Evolutionary conservation across 1,140 invertebrate genomes (phyloP).

Genomic region (Rhizoglyphus robini): DNA sequence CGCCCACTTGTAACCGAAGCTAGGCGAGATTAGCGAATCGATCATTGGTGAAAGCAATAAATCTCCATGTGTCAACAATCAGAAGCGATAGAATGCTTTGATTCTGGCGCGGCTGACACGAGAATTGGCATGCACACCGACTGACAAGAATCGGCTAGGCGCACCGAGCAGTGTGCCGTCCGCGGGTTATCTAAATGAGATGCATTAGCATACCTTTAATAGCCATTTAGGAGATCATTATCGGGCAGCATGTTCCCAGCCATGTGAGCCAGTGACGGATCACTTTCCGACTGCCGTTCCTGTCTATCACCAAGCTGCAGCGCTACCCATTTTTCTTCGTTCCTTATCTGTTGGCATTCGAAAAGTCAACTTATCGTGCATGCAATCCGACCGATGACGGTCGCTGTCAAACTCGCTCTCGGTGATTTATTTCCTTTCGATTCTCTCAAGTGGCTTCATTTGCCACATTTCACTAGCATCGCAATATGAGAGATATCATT

Average conservation of each 20-base stretch:
- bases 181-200: conserved; percentile 5
- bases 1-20: conserved; percentile 12
- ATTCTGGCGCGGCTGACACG: neutral
- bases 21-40: neutral
- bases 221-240: conserved; percentile 10
- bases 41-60: conserved; percentile 2
- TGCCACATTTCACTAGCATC: neutral
- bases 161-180: neutral
- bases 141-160: neutral
- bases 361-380: neutral
- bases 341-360: neutral
- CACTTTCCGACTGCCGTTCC: neutral
- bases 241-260: neutral
- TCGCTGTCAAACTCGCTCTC: neutral
- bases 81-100: neutral
- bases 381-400: neutral
- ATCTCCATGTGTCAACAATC: neutral
- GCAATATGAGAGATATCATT: no score
- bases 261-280: neutral
- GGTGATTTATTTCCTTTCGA: conserved; percentile 1
- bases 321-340: conserved; percentile 5
- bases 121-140: neutral
- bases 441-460: neutral
- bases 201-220: neutral
- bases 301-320: neutral